These are phyloP conservation scores for Pholis gunnellus DNA, from an alignment of 2,113 vertebrate genomes.

Conservation along the genomic window DNA sequence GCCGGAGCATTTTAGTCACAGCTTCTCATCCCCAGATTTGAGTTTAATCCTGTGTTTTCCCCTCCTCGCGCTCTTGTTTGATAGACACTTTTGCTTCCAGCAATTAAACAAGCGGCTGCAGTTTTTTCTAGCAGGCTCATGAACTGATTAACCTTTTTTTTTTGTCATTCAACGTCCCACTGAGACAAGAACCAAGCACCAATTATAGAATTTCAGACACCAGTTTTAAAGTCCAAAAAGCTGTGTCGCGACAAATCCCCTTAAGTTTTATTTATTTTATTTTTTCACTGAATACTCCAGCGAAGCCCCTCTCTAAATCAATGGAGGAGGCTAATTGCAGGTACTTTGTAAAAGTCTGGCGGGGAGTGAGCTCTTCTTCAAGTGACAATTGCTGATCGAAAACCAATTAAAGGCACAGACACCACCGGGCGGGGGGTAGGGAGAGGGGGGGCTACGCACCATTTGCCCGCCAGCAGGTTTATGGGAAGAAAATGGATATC, in stretches of 20 bases:
- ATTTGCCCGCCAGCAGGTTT: slow-evolving; percentile 45
- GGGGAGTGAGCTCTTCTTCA: slow-evolving; percentile 51
- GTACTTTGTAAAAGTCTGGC: slow-evolving; percentile 58
- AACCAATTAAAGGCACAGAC: slow-evolving; percentile 69
- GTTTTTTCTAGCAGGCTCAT: slow-evolving; percentile 16
- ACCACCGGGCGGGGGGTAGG: background rate
- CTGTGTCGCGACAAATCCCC: slow-evolving; percentile 40
- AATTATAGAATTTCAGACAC: slow-evolving; percentile 46
- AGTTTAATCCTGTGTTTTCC: slow-evolving; percentile 39
- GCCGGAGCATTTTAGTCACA: slow-evolving; percentile 38
- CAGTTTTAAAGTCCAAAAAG: slow-evolving; percentile 33
- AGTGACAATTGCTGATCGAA: slow-evolving; percentile 72
- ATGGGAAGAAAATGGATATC: slow-evolving; percentile 55
- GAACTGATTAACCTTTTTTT: slow-evolving; percentile 54
- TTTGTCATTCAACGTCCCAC: slow-evolving; percentile 14
- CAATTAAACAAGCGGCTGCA: slow-evolving; percentile 29
- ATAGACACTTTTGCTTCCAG: slow-evolving; percentile 39
- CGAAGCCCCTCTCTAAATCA: slow-evolving; percentile 64
- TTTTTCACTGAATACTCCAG: slow-evolving; percentile 29
- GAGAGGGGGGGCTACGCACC: slow-evolving; percentile 3
- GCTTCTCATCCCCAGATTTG: slow-evolving; percentile 27
- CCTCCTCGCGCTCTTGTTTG: slow-evolving; percentile 34
- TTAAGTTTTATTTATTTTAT: background rate
- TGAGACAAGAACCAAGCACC: slow-evolving; percentile 31
- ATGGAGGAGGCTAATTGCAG: slow-evolving; percentile 70